Percentiles rank a stretch among this genome's conserved stretches.
These are phyloP conservation scores for Charadrius vociferus DNA, from an alignment of 2,113 vertebrate genomes.

Conservation along the genomic window DNA sequence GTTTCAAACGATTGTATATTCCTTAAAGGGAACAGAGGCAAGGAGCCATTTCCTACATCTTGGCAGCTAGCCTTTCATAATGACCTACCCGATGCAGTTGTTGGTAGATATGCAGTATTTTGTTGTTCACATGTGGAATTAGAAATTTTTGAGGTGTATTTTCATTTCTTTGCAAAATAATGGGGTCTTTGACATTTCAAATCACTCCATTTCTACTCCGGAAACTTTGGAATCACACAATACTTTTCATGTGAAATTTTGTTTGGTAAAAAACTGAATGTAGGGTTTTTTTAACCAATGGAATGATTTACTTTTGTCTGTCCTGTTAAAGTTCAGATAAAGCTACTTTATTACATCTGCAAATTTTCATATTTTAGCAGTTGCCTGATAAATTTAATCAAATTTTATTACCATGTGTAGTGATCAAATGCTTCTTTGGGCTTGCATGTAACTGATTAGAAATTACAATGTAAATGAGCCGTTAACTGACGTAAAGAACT, in stretches of 20 bases:
- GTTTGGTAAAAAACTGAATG: conserved; percentile 86
- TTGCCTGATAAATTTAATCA: conserved; percentile 84
- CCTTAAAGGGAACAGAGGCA: conserved; percentile 79
- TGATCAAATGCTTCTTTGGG: conserved; percentile 85
- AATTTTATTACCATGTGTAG: conserved; percentile 87
- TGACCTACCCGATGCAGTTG: conserved; percentile 80
- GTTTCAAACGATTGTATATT: conserved; percentile 67
- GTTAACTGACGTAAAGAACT: conserved; percentile 80
- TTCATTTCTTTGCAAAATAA: conserved; percentile 80
- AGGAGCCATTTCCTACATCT: conserved; percentile 83
- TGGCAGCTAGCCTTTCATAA: conserved; percentile 90
- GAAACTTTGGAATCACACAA: conserved; percentile 77
- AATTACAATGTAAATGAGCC: conserved; percentile 83
- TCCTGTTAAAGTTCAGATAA: conserved; percentile 80
- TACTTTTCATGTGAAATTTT: conserved; percentile 83
- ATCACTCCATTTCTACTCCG: conserved; percentile 83
- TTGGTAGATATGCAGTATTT: conserved; percentile 91
- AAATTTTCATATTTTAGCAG: conserved; percentile 87
- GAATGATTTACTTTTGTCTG: conserved; percentile 82
- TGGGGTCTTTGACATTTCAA: conserved; percentile 87
- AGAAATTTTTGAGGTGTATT: conserved; percentile 85
- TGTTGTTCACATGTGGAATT: conserved; percentile 89
- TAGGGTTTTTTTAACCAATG: conserved; percentile 78
- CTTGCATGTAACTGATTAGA: conserved; percentile 91
- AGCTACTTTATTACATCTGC: conserved; percentile 82